Evolutionary conservation across 2,888 invertebrate species (phyloP).

Genomic region (Norana najaformis): DNA sequence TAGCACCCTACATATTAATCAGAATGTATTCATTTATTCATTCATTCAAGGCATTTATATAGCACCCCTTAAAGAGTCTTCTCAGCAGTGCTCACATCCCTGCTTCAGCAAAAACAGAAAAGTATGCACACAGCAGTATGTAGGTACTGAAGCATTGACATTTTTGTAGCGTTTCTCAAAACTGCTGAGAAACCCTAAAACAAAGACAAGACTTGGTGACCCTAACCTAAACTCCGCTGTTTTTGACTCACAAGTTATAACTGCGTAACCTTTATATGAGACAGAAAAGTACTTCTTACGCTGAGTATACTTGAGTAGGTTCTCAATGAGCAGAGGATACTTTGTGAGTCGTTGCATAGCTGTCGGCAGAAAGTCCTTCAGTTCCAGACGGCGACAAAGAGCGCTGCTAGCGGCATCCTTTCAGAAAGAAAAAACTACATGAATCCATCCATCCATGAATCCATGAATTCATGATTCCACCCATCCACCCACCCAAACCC

Average conservation of each 20-base stretch:
- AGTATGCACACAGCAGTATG: no score
- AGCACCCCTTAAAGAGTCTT: no score
- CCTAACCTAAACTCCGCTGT: neutral
- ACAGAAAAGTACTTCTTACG: conserved; percentile 50
- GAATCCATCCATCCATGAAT: neutral
- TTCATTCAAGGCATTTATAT: no score
- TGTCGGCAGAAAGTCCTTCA: conserved; percentile 83
- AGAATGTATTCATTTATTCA: no score
- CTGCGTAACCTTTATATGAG: neutral
- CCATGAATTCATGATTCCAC: neutral
- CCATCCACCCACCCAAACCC: no score
- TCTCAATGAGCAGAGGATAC: conserved; percentile 85
- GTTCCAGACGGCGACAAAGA: conserved; percentile 78
- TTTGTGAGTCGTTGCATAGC: conserved; percentile 84
- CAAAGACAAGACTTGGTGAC: neutral
- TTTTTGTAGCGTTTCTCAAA: neutral
- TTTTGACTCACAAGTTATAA: neutral
- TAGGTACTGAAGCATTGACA: no score
- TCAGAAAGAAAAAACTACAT: conserved; percentile 27
- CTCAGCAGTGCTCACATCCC: no score
- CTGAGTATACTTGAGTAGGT: conserved; percentile 73
- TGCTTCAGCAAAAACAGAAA: no score
- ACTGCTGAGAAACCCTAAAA: neutral
- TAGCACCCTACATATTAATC: no score
- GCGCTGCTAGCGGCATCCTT: conserved; percentile 78